Conservation (phyloP, 2,797 vertebrate species). For the Mareca penelope region DNA sequence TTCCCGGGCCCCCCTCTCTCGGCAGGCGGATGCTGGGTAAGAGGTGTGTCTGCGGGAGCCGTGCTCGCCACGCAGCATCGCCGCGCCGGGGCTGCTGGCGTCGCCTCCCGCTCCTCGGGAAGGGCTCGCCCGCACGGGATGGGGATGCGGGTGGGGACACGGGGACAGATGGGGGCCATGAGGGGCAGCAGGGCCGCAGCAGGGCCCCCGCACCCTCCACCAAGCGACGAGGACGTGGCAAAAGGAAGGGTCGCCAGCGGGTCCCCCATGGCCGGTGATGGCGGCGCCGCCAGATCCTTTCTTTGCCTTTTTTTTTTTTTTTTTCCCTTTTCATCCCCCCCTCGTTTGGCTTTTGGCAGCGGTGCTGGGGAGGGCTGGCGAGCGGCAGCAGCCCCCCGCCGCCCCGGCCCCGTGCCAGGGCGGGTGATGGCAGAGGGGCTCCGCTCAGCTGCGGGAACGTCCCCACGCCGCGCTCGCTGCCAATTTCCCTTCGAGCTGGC, state of each 20-base stretch:
- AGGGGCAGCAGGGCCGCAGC: accelerated
- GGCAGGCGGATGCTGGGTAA: slow-evolving; percentile 68
- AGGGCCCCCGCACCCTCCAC: background rate
- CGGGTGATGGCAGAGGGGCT: slow-evolving; percentile 73
- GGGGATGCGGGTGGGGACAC: background rate
- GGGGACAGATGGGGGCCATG: accelerated
- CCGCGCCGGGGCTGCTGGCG: background rate
- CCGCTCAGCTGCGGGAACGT: slow-evolving; percentile 69
- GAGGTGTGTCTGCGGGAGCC: slow-evolving; percentile 64
- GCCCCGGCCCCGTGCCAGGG: slow-evolving; percentile 36
- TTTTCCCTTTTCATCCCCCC: background rate
- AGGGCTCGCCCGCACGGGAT: background rate
- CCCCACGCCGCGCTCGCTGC: slow-evolving; percentile 55
- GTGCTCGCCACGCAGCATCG: slow-evolving; percentile 17
- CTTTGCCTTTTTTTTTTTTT: background rate
- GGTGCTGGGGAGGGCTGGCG: slow-evolving; percentile 40
- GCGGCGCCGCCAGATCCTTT: background rate
- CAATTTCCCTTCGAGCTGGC: slow-evolving; percentile 72
- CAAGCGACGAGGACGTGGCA: background rate
- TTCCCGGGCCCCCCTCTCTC: slow-evolving; percentile 15
- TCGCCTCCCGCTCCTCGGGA: background rate
- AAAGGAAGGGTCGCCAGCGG: background rate
- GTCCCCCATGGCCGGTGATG: background rate
- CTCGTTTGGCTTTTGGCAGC: slow-evolving; percentile 59
- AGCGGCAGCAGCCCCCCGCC: slow-evolving; percentile 16